Percentiles rank a stretch among this genome's conserved stretches.
Conservation (phyloP, 2,113 vertebrate species). For the Maccullochella peelii region DNA sequence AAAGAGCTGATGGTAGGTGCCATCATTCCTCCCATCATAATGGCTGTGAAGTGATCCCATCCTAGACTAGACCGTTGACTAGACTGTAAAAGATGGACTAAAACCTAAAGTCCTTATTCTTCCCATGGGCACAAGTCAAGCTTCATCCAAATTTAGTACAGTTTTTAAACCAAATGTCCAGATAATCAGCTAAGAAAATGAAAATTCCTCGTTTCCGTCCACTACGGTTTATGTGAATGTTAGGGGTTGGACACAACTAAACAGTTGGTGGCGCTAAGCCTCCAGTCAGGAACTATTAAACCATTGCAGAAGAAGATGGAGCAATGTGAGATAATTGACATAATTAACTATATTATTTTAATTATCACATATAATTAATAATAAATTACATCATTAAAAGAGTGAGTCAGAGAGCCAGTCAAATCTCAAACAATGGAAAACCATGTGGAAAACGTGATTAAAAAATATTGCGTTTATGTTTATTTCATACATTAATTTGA, state of each 20-base stretch:
- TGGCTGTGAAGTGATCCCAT: neutral
- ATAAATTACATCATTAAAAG: neutral
- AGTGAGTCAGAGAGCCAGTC: neutral
- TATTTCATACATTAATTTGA: neutral
- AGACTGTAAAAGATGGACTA: neutral
- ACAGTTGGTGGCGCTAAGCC: neutral
- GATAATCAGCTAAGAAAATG: neutral
- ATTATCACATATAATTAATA: too few relatives aligned
- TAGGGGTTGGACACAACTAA: neutral
- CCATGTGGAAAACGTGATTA: neutral
- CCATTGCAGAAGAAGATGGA: neutral
- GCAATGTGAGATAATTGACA: neutral
- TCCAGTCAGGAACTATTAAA: neutral
- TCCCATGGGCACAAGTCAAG: neutral
- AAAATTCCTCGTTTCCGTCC: neutral
- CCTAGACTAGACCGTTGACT: too few relatives aligned
- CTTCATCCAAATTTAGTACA: neutral
- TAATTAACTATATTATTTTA: too few relatives aligned
- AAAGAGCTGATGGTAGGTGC: neutral
- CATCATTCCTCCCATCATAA: too few relatives aligned
- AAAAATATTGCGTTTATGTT: neutral
- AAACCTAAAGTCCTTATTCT: too few relatives aligned
- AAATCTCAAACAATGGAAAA: neutral
- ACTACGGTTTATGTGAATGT: neutral
- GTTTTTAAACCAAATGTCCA: neutral